Base-by-base conservation (phyloP, 2,888 invertebrate genomes). In the Tolmerus cingulatus region DNA sequence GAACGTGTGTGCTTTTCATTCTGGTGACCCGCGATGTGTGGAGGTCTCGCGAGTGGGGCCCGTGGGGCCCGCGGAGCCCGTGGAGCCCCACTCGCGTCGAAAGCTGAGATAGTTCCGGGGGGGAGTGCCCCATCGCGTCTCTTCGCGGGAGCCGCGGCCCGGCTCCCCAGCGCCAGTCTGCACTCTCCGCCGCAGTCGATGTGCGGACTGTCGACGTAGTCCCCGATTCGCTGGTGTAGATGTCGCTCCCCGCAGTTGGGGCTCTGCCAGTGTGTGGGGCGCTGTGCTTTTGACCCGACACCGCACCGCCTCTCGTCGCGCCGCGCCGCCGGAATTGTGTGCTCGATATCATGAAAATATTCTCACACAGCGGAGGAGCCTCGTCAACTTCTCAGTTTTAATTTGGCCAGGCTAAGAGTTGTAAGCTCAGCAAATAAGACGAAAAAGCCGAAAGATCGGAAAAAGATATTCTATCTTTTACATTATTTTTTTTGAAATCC, bases 341-440 rank as follows among this genome's bases (percentile, higher is more conserved):
- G 74, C 37, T 85, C 85, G 74, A 85, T 85, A 85, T 85, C 85
- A 46, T 46, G 74, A 74, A 55, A 43, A 85, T 85, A 46, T 85
- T 85, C 85, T 74, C 85, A 85, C 85, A 85, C 85, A 85, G 85
- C 37, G 30, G 86, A 74, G 86, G 66, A 27, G 66, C 27, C 66
- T 16, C 51, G 85, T 87, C 79, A 86, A 86, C 81, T 76, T 82
- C 85, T 88, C 89, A 89, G 89, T 89, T 89, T 89, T 88, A 88
- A 88, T 88, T 89, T 88, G 89, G 87, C 89, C 89, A 89, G 89
- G 89, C 88, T 89, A 88, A 87, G 89, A 88, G 88, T 88, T 85
- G 85, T 85, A 85, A 85, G 85, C 85, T 85, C 85, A 74, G 85
- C 85, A 85, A 85, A 85, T 85, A 85, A 74, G 85, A 74, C 74